Evolutionary conservation across 92 coral and sea anemone genomes (phyloP), one percentile per base, ranked within the genome.

Genomic region (Zoanthus solanderi): DNA sequence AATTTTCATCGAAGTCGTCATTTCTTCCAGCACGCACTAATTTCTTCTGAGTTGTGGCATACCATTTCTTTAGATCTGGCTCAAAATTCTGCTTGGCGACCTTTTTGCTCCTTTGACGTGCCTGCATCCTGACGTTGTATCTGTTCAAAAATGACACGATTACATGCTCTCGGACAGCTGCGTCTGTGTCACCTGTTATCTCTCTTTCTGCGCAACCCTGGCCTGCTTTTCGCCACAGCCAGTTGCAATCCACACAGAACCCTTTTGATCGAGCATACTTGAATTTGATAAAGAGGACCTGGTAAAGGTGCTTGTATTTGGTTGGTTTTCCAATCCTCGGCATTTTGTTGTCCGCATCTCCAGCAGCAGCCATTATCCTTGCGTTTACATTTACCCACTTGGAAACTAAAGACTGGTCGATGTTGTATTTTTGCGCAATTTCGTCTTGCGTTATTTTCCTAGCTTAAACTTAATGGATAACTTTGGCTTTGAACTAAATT

Each of bases 21-120:
- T 72, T 81, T 81, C 87, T 56, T 88, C 46, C 91, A 13, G 87
- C 79, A 13, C 87, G 11, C 53, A 88, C 65, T 34, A 71, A 78
- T 32, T 71, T 71, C 48, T 71, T 16, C 17, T 2, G 48, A 71
- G 75, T 71, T 6, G 48, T 71, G 14, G 76, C 76, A 72, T 72
- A 52, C 53, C 48, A 72, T 42, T 72, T 15, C 76, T 72, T 72
- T 68, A 68, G 42, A 30, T 72, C 76, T 42, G 76, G 76, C 52
- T 42, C 76, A 32, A 34, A 72, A 72, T 71, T 71, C 76, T 72
- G 76, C 52, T 72, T 72, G 46, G 74, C 52, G 29, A 13, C 29
- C 54, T 72, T 42, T 32, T 71, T 71, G 48, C 46, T 71, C 34
- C 34, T 18, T 65, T 18, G 71, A 18, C 71, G 23, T 18, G 71